Base-by-base conservation (phyloP, 2,113 vertebrate species). In the Butorides virescens region DNA sequence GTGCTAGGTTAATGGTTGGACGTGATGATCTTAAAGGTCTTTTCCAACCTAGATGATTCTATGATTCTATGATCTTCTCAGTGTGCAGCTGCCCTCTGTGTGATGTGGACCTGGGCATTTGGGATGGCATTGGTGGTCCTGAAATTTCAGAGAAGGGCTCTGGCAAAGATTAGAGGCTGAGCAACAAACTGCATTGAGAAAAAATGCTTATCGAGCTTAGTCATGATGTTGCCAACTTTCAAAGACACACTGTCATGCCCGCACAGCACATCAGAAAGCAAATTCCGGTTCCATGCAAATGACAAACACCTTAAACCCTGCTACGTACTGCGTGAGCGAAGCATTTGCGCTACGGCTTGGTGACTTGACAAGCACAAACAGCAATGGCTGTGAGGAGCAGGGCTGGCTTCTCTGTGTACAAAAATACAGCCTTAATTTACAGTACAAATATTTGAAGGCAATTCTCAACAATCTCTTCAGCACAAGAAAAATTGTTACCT, bases 361-460 rank as follows among this genome's bases (percentile, higher is more conserved):
- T 68, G 74, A 96, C 86, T 53, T 91, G 93, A 96, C 55, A 96
- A 91, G 77, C 79, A 85, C 56, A 87, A 91, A 80, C 77, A 92
- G 75, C 53, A 94, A 65, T 18, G 90, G 86, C 80, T 87, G 62
- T 90, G 83, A 96, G 78, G 91, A 93, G 47, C 50, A 49, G 85
- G 75, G n/a, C 9, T 81, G 16, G 59, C 52, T 92, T 86, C 68
- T 87, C 62, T 63, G 66, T 27, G n/a, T 55, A 52, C 22, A 82
- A 82, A 93, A 91, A 1, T 20, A 63, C 22, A 83, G 89, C 70
- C 88, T 92, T 65, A 86, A 89, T 91, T 95, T 93, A 90, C 71
- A 75, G 61, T 37, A 86, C 50, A 95, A 96, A 93, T 96, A 98
- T 96, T 88, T 96, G 77, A 93, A 95, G 95, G 93, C 88, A 94